Percentiles rank a stretch among this genome's conserved stretches.
Evolutionary conservation across 2,888 invertebrate species (phyloP).

Genomic region (Dasysyrphus tricinctus): DNA sequence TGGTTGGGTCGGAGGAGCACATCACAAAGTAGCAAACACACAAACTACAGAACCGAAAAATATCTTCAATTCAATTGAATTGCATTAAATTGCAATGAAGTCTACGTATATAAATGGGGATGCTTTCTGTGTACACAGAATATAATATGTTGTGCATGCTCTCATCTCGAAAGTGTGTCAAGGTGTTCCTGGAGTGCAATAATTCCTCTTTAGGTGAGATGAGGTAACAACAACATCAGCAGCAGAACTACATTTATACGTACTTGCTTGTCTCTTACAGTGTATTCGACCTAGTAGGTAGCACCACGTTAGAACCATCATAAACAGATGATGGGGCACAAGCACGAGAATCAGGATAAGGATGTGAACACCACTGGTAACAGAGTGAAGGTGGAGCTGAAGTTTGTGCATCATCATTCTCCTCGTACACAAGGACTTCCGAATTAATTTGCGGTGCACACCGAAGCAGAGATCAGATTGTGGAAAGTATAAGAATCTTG

Average conservation of each 20-base stretch:
- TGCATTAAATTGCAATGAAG: slow-evolving; percentile 69
- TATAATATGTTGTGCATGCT: slow-evolving; percentile 20
- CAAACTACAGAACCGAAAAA: slow-evolving; percentile 59
- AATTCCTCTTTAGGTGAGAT: slow-evolving; percentile 25
- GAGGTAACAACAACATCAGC: slow-evolving; percentile 23
- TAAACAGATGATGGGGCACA: slow-evolving; percentile 6
- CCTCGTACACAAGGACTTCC: slow-evolving; percentile 27
- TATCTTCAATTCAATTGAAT: slow-evolving; percentile 64
- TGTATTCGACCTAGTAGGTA: background rate
- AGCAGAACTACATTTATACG: background rate
- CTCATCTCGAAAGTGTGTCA: slow-evolving; percentile 44
- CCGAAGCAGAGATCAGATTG: slow-evolving; percentile 45
- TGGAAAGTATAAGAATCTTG: slow-evolving; percentile 16
- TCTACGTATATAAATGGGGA: slow-evolving; percentile 1
- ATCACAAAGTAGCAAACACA: slow-evolving; percentile 20
- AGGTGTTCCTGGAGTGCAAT: slow-evolving; percentile 44
- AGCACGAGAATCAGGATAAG: background rate
- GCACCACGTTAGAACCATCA: slow-evolving; percentile 16
- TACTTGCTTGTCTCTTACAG: slow-evolving; percentile 6
- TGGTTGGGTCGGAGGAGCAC: background rate
- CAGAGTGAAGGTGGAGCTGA: slow-evolving; percentile 8
- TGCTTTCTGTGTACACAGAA: background rate
- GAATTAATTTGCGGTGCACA: slow-evolving; percentile 58
- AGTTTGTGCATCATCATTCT: slow-evolving; percentile 30
- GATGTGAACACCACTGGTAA: background rate